phyloP scores from a whole-genome alignment of 2,888 invertebrate genomes.

The Lucinisca nassula region DNA sequence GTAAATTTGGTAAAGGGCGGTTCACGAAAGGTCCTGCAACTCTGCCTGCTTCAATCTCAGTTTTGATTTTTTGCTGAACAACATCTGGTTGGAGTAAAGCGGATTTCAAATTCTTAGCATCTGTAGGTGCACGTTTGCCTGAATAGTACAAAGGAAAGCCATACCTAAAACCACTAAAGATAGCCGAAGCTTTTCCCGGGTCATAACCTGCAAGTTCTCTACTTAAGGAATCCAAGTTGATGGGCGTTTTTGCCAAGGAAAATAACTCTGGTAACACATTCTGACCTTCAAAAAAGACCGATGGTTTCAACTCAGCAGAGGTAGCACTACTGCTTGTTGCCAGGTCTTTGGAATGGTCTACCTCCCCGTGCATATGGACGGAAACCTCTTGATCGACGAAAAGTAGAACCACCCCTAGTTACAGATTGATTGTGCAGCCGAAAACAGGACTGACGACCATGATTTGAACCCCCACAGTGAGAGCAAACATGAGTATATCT shows the following conservation, averaged over 20 bases:
- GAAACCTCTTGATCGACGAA: background rate
- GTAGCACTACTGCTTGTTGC: too few species aligned
- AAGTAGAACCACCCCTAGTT: background rate
- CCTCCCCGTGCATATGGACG: too few species aligned
- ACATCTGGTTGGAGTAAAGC: background rate
- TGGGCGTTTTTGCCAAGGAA: too few species aligned
- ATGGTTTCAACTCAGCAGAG: too few species aligned
- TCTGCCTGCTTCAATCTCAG: background rate
- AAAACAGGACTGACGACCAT: background rate
- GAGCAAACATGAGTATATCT: background rate
- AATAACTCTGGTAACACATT: too few species aligned
- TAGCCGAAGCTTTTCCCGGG: too few species aligned
- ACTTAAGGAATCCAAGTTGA: too few species aligned
- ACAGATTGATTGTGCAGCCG: background rate
- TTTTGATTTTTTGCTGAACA: background rate
- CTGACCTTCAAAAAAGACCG: too few species aligned
- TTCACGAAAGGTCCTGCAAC: too few species aligned
- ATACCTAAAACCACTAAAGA: too few species aligned
- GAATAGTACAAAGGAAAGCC: conserved; percentile 25
- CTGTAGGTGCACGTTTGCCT: background rate
- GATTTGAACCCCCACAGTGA: background rate
- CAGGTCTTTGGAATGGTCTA: too few species aligned
- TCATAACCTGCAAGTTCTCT: too few species aligned
- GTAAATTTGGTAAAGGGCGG: background rate
- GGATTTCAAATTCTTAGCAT: conserved; percentile 21